Percentiles rank a stretch among this genome's conserved stretches.
phyloP scores from a whole-genome alignment of 1,140 invertebrate genomes.

The Rhopalosiphum maidis region DNA sequence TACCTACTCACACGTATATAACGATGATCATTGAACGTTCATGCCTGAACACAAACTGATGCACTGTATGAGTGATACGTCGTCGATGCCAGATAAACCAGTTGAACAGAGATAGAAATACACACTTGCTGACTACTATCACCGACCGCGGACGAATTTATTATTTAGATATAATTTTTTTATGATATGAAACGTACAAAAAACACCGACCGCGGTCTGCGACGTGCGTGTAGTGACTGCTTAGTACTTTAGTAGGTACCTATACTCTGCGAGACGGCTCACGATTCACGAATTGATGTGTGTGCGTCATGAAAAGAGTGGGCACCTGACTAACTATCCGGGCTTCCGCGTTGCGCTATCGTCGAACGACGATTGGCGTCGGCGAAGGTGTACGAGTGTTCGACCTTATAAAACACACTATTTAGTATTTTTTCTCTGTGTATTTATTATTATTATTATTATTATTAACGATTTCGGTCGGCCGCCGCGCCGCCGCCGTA shows the following conservation, averaged over 20 bases:
- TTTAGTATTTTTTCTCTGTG: background rate
- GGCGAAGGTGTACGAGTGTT: background rate
- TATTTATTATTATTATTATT: background rate
- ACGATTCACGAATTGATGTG: background rate
- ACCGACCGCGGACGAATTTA: background rate
- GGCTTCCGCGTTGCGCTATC: background rate
- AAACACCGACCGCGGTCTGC: background rate
- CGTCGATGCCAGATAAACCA: background rate
- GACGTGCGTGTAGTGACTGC: background rate
- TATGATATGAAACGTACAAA: background rate
- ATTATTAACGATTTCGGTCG: background rate
- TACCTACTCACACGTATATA: background rate
- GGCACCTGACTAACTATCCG: background rate
- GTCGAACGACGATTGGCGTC: background rate
- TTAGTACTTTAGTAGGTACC: too few relatives aligned
- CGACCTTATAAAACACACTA: background rate
- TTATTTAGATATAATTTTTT: too few relatives aligned
- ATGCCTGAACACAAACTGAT: background rate
- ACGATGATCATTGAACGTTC: background rate
- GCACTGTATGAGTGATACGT: background rate
- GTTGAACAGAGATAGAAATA: background rate
- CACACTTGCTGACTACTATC: background rate
- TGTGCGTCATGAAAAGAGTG: background rate
- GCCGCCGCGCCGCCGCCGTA: too few relatives aligned
- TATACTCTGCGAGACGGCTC: background rate